Percentiles rank a stretch among this genome's conserved stretches.
Evolutionary conservation across 2,888 invertebrate genomes (phyloP).

Genomic region (Ennomos fuscantarius): DNA sequence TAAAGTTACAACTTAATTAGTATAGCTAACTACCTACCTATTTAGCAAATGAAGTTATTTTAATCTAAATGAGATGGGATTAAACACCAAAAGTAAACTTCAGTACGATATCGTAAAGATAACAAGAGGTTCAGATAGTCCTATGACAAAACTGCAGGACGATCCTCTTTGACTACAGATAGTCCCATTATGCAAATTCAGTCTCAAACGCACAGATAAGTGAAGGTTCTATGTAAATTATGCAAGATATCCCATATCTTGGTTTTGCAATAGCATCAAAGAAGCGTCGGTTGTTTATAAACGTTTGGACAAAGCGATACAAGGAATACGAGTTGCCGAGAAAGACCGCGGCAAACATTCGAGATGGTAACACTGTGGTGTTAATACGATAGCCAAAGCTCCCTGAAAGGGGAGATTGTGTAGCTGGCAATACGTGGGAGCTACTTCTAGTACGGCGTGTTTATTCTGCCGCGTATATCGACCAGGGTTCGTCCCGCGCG

Average conservation of each 20-base stretch:
- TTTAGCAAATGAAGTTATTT: background rate
- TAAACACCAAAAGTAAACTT: conserved; percentile 27
- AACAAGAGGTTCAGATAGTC: conserved; percentile 63
- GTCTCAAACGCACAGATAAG: conserved; percentile 74
- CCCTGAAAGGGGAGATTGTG: conserved; percentile 27
- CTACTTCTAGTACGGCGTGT: conserved; percentile 77
- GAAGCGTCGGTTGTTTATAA: conserved; percentile 4
- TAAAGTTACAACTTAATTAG: too few relatives aligned
- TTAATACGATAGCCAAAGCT: conserved; percentile 20
- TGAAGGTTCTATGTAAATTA: conserved; percentile 72
- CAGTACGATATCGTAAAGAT: conserved; percentile 57
- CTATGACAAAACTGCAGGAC: conserved; percentile 74
- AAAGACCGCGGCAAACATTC: conserved; percentile 54
- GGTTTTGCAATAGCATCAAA: conserved; percentile 21
- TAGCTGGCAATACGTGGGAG: conserved; percentile 66
- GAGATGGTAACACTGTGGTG: conserved; percentile 57
- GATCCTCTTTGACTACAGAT: conserved; percentile 73
- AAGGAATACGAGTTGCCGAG: conserved; percentile 34
- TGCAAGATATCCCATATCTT: conserved; percentile 39
- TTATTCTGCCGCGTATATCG: conserved; percentile 84
- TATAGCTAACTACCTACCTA: too few relatives aligned
- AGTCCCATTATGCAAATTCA: conserved; percentile 75
- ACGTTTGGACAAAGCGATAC: background rate
- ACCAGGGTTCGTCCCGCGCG: conserved; percentile 66
- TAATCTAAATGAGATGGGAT: conserved; percentile 5